Evolutionary conservation across 2,888 invertebrate species (phyloP).

Genomic region (Pristionchus exspectatus): DNA sequence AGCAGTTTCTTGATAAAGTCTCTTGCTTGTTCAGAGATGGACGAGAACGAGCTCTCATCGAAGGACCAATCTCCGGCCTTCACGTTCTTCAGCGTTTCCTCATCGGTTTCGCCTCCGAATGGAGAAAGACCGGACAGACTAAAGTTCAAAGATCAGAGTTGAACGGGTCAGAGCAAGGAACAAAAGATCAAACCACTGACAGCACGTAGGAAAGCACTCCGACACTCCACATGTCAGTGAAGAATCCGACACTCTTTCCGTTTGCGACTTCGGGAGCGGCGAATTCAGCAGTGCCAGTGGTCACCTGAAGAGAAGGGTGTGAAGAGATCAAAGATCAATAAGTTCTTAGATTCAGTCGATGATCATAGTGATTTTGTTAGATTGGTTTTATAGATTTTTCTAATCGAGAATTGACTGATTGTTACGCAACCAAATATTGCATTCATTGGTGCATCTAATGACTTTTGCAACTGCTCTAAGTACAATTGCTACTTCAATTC

Average conservation of each 20-base stretch:
- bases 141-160: constrained; percentile 55
- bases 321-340: constrained; percentile 43
- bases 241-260: constrained; percentile 98
- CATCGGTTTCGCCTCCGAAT: constrained; percentile 98
- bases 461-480: too few relatives aligned
- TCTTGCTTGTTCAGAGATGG: constrained; percentile 96
- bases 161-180: neutral
- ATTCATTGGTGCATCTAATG: too few relatives aligned
- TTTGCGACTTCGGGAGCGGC: constrained; percentile 99
- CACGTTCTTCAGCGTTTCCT: constrained; percentile 97
- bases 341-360: neutral
- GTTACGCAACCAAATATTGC: too few relatives aligned
- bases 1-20: constrained; percentile 96
- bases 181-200: constrained; percentile 83
- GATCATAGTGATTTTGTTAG: neutral
- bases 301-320: constrained; percentile 56
- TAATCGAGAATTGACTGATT: too few relatives aligned
- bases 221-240: constrained; percentile 99
- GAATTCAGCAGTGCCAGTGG: constrained; percentile 96
- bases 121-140: constrained; percentile 97
- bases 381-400: neutral
- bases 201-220: constrained; percentile 98
- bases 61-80: constrained; percentile 98
- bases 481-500: too few relatives aligned
- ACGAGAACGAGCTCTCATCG: constrained; percentile 93